Percentiles rank a stretch among this genome's conserved stretches.
phyloP scores from a whole-genome alignment of 2,797 vertebrate genomes.

The Pipistrellus nathusii region DNA sequence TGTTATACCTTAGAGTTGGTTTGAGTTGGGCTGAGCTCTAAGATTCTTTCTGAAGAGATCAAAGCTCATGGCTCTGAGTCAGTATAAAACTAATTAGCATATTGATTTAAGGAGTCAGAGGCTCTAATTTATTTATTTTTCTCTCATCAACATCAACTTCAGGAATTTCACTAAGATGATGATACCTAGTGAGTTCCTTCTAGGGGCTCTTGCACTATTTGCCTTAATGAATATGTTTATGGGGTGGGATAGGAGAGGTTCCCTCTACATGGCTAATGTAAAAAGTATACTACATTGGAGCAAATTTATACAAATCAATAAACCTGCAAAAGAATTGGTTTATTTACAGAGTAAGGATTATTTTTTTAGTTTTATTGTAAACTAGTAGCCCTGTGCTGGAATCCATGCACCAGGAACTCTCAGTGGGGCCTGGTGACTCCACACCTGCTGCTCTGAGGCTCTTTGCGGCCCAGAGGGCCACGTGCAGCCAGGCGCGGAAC shows the following conservation, averaged over 20 bases:
- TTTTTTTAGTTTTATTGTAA: not conserved
- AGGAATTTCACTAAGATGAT: not conserved
- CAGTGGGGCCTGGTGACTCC: too few species aligned
- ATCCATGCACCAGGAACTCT: too few species aligned
- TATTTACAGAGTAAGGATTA: not conserved
- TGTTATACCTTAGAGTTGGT: not conserved
- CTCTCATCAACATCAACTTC: not conserved
- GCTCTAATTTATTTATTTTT: not conserved
- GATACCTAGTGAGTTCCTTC: not conserved
- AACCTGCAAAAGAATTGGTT: not conserved
- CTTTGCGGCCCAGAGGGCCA: too few species aligned
- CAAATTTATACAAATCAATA: not conserved
- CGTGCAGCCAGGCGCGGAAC: accelerated
- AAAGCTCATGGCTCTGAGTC: not conserved
- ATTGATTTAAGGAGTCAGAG: not conserved
- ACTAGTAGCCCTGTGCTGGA: too few species aligned
- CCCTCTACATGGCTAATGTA: not conserved
- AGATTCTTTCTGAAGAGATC: not conserved
- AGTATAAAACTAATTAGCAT: not conserved
- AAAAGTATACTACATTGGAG: not conserved
- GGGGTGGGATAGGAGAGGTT: not conserved
- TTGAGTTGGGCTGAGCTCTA: not conserved
- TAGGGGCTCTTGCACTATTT: not conserved
- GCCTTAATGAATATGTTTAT: not conserved
- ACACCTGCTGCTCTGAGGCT: too few species aligned